Evolutionary conservation across 2,888 invertebrate genomes (phyloP), one percentile per base, ranked within the genome.

Genomic region (Zootermopsis nevadensis): DNA sequence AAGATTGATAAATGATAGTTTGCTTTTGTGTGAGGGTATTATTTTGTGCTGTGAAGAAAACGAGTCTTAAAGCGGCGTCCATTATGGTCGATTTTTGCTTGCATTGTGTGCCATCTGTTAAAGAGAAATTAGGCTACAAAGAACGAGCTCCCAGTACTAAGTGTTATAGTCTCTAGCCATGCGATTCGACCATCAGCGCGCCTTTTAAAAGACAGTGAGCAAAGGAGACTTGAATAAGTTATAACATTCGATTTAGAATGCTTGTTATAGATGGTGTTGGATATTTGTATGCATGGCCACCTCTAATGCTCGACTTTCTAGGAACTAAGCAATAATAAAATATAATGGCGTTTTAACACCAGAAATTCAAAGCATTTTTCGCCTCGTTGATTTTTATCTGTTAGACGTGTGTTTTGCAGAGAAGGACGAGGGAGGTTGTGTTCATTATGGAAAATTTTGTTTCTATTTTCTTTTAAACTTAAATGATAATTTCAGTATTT

Each of bases 131-230:
- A 27, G 27, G n/a, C n/a, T 8, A 60, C 60, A 60, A n/a, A n/a
- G 60, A 60, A 60, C 15, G 6, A 60, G 60, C 60, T 3, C 27
- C 27, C 60, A 27, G 2, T 60, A n/a, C 27, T 69, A 69, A 77
- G 77, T 24, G 55, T 77, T 77, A 77, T 77, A 33, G 31, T 22
- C 24, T 30, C 55, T 55, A 77, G 33, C 77, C 77, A 77, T 77
- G 77, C 77, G 33, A 77, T 77, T 31, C 53, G 31, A 31, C 48
- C 77, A 77, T 77, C 77, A 77, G 55, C 55, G 33, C 33, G 33
- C 33, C 69, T 69, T 31, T 60, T 60, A 60, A 27, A 60, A 60
- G 60, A 60, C 60, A n/a, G 1, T 8, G 60, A 60, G 69, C 10
- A 69, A 69, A 33, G 15, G 33, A 6, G 30, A 15, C 19, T 2